Percentiles rank a stretch among this genome's conserved stretches.
phyloP scores from a whole-genome alignment of 2,797 vertebrate species.

The Helicolenus hilgendorfi region DNA sequence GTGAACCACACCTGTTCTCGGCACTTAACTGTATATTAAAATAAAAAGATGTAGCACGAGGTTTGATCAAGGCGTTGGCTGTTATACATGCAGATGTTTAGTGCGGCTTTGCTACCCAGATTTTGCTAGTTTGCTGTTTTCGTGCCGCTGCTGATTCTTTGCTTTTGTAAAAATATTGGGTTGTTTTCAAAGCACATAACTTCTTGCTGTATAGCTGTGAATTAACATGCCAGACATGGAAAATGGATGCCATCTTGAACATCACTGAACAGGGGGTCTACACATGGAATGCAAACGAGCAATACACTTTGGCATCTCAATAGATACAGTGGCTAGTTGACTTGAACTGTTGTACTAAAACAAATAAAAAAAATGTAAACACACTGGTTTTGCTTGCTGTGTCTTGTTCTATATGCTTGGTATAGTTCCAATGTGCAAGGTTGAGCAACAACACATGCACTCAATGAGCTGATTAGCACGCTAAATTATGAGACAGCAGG shows the following conservation, averaged over 20 bases:
- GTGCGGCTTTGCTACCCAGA: conserved; percentile 61
- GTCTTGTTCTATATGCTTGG: not conserved
- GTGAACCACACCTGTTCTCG: conserved; percentile 70
- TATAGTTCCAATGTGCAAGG: not conserved
- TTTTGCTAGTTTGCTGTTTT: conserved; percentile 59
- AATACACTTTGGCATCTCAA: conserved; percentile 78
- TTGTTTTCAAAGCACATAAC: conserved; percentile 76
- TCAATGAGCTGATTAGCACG: not conserved
- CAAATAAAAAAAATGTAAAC: conserved; percentile 63
- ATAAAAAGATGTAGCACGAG: conserved; percentile 71
- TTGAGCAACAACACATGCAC: not conserved
- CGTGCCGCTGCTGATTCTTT: conserved; percentile 51
- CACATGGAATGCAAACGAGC: conserved; percentile 75
- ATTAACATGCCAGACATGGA: conserved; percentile 57
- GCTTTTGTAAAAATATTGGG: conserved; percentile 73
- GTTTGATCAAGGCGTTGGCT: conserved; percentile 54
- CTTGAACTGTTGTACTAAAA: conserved; percentile 85
- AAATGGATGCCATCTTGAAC: conserved; percentile 57
- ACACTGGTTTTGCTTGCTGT: not conserved
- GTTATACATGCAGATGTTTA: conserved; percentile 63
- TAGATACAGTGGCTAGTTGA: conserved; percentile 79
- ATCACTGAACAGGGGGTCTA: conserved; percentile 47
- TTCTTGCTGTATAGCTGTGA: conserved; percentile 72
- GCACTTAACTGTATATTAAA: conserved; percentile 76
- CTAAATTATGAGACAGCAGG: not conserved